Evolutionary conservation across 2,797 vertebrate genomes (phyloP).

Genomic region (Melanotaenia pygmaea): DNA sequence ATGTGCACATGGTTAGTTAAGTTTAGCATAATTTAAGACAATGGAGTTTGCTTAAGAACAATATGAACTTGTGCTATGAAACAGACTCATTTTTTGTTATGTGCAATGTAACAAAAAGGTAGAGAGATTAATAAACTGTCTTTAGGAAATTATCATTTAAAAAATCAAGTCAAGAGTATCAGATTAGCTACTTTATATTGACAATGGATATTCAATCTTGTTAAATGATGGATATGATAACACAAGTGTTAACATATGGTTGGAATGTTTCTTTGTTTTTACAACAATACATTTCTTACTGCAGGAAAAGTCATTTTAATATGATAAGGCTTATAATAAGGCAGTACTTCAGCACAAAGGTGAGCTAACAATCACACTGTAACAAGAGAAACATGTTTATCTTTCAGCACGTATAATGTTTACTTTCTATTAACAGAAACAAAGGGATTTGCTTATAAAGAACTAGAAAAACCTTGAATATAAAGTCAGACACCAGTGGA

Average conservation of each 20-base stretch:
- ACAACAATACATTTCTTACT: too few relatives aligned
- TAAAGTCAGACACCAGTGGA: neutral
- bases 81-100: neutral
- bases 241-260: too few relatives aligned
- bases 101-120: neutral
- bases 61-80: neutral
- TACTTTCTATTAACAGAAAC: neutral
- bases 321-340: too few relatives aligned
- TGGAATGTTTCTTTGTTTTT: too few relatives aligned
- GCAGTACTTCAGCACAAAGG: too few relatives aligned
- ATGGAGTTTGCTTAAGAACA: neutral
- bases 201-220: neutral
- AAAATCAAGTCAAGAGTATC: neutral
- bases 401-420: too few relatives aligned
- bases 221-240: neutral
- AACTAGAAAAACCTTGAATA: neutral
- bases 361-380: too few relatives aligned
- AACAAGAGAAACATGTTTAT: too few relatives aligned
- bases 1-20: neutral
- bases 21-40: neutral
- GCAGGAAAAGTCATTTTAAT: too few relatives aligned
- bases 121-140: too few relatives aligned
- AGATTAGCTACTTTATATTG: neutral
- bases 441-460: neutral
- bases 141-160: too few relatives aligned